Conservation (phyloP, 30 jellyfish, hydroid and myxozoan species). For the Clytia hemisphaerica region DNA sequence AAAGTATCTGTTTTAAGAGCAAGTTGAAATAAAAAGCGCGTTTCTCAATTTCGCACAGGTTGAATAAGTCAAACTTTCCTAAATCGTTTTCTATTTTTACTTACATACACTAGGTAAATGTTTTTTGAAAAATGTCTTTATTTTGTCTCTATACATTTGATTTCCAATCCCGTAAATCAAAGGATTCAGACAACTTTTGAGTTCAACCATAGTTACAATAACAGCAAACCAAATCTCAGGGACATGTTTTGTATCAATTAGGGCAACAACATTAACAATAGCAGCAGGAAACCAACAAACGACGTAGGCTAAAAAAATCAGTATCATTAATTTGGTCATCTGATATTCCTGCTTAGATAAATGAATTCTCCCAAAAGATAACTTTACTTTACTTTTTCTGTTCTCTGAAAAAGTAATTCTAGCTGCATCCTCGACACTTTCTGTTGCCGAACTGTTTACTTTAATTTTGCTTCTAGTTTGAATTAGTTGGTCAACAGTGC, state of each 20-base stretch:
- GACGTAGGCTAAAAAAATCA: slow-evolving; percentile 53
- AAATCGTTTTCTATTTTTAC: too few relatives aligned
- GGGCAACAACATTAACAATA: slow-evolving; percentile 33
- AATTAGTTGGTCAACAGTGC: too few relatives aligned
- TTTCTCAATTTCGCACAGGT: too few relatives aligned
- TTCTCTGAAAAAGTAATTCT: slow-evolving; percentile 2
- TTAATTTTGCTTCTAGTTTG: too few relatives aligned
- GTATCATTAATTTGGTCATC: slow-evolving; percentile 74
- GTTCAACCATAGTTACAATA: slow-evolving; percentile 60
- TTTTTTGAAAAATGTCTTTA: too few relatives aligned
- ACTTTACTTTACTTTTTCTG: slow-evolving; percentile 1
- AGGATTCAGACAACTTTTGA: slow-evolving; percentile 71
- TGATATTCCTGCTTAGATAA: slow-evolving; percentile 53
- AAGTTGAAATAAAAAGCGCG: too few relatives aligned
- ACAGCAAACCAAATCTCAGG: slow-evolving; percentile 25
- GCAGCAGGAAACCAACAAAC: slow-evolving; percentile 88
- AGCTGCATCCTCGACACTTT: neutral
- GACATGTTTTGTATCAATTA: slow-evolving; percentile 28
- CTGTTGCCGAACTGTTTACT: neutral
- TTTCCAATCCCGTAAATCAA: slow-evolving; percentile 78
- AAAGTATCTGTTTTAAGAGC: too few relatives aligned
- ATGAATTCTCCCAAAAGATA: slow-evolving; percentile 22
- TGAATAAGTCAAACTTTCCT: too few relatives aligned
- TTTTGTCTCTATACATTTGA: slow-evolving; percentile 60
- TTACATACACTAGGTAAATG: too few relatives aligned